Base-by-base conservation (phyloP, 2,797 vertebrate genomes). In the Distichodus sexfasciatus region DNA sequence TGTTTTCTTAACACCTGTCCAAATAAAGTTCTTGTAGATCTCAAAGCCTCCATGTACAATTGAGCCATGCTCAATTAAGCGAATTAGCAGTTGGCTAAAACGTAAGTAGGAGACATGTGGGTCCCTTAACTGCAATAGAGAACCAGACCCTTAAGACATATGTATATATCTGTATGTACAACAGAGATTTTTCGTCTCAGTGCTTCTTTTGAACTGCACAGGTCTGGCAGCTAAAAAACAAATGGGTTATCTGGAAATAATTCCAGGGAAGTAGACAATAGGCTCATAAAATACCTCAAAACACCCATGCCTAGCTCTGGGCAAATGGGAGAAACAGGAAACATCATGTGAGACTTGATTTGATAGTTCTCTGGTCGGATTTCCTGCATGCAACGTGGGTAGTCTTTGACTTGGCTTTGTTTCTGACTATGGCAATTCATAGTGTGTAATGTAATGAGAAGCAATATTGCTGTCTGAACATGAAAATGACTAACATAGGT, bases 381-480 rank as follows among this genome's bases (percentile, higher is more conserved):
- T 72, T 69, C 50, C 50, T 75, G 64, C 48, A 50, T 62, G 59
- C 64, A 24, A 64, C 28, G 43, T 76, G 63, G 72, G 72, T n/a
- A 75, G 72, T 71, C 63, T 9, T 58, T 15, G 11, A 55, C 57
- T 33, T 61, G 64, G 40, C 55, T 46, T 46, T 15, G 21, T 26
- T 58, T 57, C 28, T 63, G 5, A 12, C 23, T 3, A 6, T 68
- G 50, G 33, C 54, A 70, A 66, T 51, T 71, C 53, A 63, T 28
- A 21, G 62, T 28, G 57, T 53, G 44, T 15, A 66, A 47, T 65
- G 48, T 46, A 46, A 24, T 23, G 48, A 51, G 62, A 35, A 48
- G 38, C 26, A 69, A 4, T 0, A 4, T 33, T 33, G 41, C 46
- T 36, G 55, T 66, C 28, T 73, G 66, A 77, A 74, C 61, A 63